These are phyloP conservation scores for Aspiorhynchus laticeps DNA, from an alignment of 2,113 vertebrate species.

Conservation along the genomic window DNA sequence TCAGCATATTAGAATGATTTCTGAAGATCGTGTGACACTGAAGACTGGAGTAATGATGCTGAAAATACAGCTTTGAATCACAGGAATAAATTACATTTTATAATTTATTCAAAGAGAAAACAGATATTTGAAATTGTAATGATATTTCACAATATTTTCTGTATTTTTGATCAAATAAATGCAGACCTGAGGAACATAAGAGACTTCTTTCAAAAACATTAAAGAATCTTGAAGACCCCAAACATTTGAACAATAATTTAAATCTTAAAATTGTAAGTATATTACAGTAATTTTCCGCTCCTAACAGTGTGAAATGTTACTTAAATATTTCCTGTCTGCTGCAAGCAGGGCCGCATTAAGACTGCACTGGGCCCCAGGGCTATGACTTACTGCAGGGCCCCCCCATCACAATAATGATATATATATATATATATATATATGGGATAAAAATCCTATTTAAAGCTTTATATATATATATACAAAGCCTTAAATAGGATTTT, in stretches of 20 bases:
- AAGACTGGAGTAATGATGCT: background rate
- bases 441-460: no score
- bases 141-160: background rate
- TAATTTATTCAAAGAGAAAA: background rate
- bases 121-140: background rate
- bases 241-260: no score
- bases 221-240: background rate
- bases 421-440: no score
- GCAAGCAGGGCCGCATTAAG: no score
- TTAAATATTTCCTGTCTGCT: background rate
- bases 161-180: background rate
- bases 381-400: no score
- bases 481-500: no score
- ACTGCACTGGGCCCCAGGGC: no score
- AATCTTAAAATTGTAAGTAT: background rate
- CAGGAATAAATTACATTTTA: background rate
- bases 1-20: background rate
- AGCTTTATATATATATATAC: no score
- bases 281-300: background rate
- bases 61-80: background rate
- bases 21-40: background rate
- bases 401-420: no score
- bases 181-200: background rate
- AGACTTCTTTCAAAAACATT: background rate
- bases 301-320: background rate